Percentiles rank a stretch among this genome's conserved stretches.
Conservation (phyloP, 2,797 vertebrate species). For the Oreonectes daqikongensis region DNA sequence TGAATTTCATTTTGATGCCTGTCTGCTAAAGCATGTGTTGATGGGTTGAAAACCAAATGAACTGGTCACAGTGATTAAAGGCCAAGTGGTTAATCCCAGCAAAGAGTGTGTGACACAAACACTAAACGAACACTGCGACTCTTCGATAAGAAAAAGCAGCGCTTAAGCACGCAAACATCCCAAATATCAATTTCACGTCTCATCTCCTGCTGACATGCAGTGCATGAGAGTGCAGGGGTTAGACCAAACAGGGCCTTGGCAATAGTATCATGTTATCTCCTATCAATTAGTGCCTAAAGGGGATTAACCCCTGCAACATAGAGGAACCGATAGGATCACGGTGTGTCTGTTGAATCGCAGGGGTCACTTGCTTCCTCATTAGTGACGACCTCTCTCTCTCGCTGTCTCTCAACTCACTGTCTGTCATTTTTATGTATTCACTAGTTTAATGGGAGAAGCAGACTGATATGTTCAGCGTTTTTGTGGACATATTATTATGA, state of each 20-base stretch:
- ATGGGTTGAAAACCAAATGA: slow-evolving; percentile 47
- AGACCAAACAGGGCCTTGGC: slow-evolving; percentile 79
- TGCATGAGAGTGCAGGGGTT: slow-evolving; percentile 67
- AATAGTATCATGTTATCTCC: slow-evolving; percentile 81
- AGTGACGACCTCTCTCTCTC: slow-evolving; percentile 32
- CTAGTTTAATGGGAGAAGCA: slow-evolving; percentile 34
- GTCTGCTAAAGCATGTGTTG: slow-evolving; percentile 45
- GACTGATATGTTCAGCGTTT: slow-evolving; percentile 35
- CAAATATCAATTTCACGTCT: slow-evolving; percentile 84
- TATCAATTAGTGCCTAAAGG: slow-evolving; percentile 83
- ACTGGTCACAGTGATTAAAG: slow-evolving; percentile 48
- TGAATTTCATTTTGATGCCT: slow-evolving; percentile 21
- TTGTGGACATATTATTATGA: slow-evolving; percentile 38
- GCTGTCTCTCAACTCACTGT: slow-evolving; percentile 41
- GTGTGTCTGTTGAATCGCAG: slow-evolving; percentile 33
- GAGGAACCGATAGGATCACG: slow-evolving; percentile 42
- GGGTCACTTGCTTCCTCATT: slow-evolving; percentile 51
- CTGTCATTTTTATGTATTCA: slow-evolving; percentile 44
- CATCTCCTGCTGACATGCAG: slow-evolving; percentile 69
- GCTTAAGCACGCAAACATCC: slow-evolving; percentile 75
- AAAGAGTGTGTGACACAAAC: slow-evolving; percentile 50
- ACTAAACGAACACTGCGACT: slow-evolving; percentile 55
- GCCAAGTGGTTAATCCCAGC: slow-evolving; percentile 39
- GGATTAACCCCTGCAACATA: slow-evolving; percentile 72
- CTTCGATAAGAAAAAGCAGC: slow-evolving; percentile 61